Conservation (phyloP, 2,888 invertebrate species). For the Villa cingulata region DNA sequence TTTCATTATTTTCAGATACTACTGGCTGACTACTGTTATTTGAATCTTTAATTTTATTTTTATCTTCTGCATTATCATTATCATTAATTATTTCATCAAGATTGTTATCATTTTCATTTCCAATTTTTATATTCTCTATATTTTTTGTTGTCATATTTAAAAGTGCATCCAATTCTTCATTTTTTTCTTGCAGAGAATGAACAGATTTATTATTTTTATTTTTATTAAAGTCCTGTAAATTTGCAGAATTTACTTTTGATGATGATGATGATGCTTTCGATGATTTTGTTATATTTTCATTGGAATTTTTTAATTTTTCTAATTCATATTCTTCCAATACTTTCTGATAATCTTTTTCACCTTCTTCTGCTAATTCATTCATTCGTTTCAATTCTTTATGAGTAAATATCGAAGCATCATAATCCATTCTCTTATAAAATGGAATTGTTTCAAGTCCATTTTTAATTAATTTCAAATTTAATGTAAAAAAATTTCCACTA, state of each 20-base stretch:
- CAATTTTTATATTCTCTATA: too few relatives aligned
- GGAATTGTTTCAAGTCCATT: slow-evolving; percentile 37
- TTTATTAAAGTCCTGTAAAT: too few relatives aligned
- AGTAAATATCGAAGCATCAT: slow-evolving; percentile 31
- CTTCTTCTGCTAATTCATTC: slow-evolving; percentile 25
- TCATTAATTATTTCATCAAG: too few relatives aligned
- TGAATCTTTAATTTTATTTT: neutral
- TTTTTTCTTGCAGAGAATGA: neutral
- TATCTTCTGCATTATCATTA: too few relatives aligned
- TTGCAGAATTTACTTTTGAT: neutral
- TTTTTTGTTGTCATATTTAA: too few relatives aligned
- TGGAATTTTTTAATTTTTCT: slow-evolving; percentile 28
- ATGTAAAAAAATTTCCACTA: slow-evolving; percentile 31
- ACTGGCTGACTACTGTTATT: too few relatives aligned
- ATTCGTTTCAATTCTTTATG: slow-evolving; percentile 27
- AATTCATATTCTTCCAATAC: slow-evolving; percentile 26
- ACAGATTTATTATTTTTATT: too few relatives aligned
- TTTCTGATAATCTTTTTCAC: slow-evolving; percentile 26
- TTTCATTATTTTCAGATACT: neutral
- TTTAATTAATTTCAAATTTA: slow-evolving; percentile 34
- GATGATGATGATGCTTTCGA: neutral
- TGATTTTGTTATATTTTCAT: slow-evolving; percentile 7
- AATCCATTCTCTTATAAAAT: slow-evolving; percentile 36
- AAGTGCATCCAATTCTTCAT: neutral
- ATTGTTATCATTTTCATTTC: too few relatives aligned